phyloP scores from a whole-genome alignment of 2,797 vertebrate genomes.

The Remorina albescens region DNA sequence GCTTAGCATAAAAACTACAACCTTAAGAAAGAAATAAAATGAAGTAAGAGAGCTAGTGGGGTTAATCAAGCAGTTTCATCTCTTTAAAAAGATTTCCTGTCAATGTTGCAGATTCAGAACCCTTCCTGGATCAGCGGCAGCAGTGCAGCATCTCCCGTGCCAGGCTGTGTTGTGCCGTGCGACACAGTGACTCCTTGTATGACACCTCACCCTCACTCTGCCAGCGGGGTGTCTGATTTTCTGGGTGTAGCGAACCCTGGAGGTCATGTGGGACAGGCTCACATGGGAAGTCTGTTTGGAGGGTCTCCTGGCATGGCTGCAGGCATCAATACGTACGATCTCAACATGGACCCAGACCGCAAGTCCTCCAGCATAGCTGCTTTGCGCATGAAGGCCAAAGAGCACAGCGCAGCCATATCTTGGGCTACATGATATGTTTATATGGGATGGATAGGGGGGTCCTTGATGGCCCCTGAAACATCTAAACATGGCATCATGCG shows the following conservation, averaged over 20 bases:
- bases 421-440: conserved; percentile 94
- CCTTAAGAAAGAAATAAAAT: no score
- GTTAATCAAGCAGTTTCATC: background rate
- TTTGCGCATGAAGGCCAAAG: conserved; percentile 98
- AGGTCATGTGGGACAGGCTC: conserved; percentile 93
- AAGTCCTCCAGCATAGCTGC: conserved; percentile 98
- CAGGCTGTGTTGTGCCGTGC: conserved; percentile 96
- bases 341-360: conserved; percentile 97
- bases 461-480: conserved; percentile 42
- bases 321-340: conserved; percentile 94
- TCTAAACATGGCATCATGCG: conserved; percentile 33
- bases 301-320: conserved; percentile 88
- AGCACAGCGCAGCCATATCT: conserved; percentile 99
- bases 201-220: conserved; percentile 95
- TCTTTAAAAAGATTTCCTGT: conserved; percentile 11
- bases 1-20: no score
- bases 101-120: conserved; percentile 92
- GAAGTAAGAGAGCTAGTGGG: no score
- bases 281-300: conserved; percentile 96
- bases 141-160: conserved; percentile 92
- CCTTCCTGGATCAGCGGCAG: conserved; percentile 96
- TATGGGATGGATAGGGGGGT: conserved; percentile 45
- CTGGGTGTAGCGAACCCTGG: conserved; percentile 90
- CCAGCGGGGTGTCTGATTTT: conserved; percentile 93
- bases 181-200: conserved; percentile 96